Evolutionary conservation across 2,113 vertebrate genomes (phyloP).

Genomic region (Crypturellus undulatus): DNA sequence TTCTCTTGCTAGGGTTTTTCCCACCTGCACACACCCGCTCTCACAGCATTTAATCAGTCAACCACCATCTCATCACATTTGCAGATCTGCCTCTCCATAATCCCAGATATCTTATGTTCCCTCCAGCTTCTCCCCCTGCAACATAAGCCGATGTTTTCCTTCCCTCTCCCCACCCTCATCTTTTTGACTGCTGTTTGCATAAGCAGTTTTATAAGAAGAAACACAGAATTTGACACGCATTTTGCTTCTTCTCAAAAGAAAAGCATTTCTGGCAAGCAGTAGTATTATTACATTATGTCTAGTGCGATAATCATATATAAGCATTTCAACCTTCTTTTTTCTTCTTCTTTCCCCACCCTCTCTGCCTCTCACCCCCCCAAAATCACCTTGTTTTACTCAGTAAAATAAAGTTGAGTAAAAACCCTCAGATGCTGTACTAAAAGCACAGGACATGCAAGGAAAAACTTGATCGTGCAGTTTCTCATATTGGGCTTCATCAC

Average conservation of each 20-base stretch:
- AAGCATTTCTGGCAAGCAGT: neutral
- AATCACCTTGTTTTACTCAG: neutral
- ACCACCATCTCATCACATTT: neutral
- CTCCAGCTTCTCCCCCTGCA: neutral
- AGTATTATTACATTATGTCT: neutral
- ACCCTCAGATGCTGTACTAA: neutral
- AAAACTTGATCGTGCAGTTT: neutral
- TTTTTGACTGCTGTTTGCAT: neutral
- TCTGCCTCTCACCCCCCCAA: neutral
- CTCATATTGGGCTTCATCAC: too few relatives aligned
- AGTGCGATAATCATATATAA: neutral
- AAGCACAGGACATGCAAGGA: neutral
- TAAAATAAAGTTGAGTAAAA: neutral
- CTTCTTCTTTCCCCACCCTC: neutral
- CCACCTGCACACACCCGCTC: neutral
- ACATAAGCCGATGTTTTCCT: neutral
- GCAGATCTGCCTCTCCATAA: neutral
- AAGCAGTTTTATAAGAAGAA: neutral
- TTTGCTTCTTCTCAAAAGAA: neutral
- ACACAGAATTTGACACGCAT: neutral
- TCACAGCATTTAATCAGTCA: neutral
- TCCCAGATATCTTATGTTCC: fast-evolving
- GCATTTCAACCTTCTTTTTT: neutral
- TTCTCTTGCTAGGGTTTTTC: neutral
- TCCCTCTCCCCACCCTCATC: neutral